These are phyloP conservation scores for Ardeotis arabs DNA, from an alignment of 2,113 vertebrate genomes.

Conservation along the genomic window DNA sequence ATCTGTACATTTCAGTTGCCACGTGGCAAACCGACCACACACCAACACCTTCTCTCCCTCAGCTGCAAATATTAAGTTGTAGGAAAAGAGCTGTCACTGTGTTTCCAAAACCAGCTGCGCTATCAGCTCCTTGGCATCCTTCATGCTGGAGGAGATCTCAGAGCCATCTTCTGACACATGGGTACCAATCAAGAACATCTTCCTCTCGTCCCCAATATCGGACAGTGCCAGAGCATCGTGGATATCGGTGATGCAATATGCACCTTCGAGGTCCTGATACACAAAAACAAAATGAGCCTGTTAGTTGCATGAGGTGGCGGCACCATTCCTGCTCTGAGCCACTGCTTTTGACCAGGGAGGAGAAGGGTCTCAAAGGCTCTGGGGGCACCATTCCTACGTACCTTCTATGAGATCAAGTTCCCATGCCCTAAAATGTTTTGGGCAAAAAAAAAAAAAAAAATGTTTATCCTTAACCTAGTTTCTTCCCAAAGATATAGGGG, in stretches of 20 bases:
- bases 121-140: slow-evolving; percentile 88
- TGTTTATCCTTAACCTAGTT: neutral
- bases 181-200: slow-evolving; percentile 90
- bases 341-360: neutral
- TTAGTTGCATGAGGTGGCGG: neutral
- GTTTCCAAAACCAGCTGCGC: slow-evolving; percentile 79
- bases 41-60: neutral
- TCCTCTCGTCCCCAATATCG: slow-evolving; percentile 82
- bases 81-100: slow-evolving; percentile 29
- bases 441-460: neutral
- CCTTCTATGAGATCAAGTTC: neutral
- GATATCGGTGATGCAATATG: slow-evolving; percentile 88
- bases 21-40: neutral
- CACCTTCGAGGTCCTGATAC: slow-evolving; percentile 84
- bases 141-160: slow-evolving; percentile 79
- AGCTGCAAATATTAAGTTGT: neutral
- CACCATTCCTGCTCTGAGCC: neutral
- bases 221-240: slow-evolving; percentile 86
- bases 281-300: slow-evolving; percentile 1
- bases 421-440: neutral
- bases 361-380: neutral
- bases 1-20: slow-evolving; percentile 27
- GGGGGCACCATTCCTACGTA: neutral
- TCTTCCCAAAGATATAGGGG: neutral
- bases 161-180: slow-evolving; percentile 75